phyloP scores from a whole-genome alignment of 1,140 invertebrate genomes.

The Leptonema lineaticorne region DNA sequence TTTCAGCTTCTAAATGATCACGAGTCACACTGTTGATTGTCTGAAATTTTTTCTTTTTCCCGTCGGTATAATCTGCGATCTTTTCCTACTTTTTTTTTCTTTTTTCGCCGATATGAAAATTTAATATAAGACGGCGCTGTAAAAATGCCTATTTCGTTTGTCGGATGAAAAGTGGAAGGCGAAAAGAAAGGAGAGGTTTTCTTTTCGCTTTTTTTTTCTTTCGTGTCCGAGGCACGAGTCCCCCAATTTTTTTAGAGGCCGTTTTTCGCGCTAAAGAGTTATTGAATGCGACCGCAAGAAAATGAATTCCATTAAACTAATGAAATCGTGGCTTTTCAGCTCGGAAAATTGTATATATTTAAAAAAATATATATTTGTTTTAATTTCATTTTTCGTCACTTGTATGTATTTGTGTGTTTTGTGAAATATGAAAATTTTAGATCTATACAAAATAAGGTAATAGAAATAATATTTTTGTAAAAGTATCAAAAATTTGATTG shows the following conservation, averaged over 20 bases:
- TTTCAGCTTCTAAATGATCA: too few relatives aligned
- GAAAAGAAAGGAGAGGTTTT: constrained; percentile 10
- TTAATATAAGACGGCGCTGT: not conserved
- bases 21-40: too few relatives aligned
- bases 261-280: constrained; percentile 10
- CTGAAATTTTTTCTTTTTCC: too few relatives aligned
- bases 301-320: constrained; percentile 32
- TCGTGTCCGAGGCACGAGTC: too few relatives aligned
- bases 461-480: too few relatives aligned
- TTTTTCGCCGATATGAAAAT: constrained; percentile 1
- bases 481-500: too few relatives aligned
- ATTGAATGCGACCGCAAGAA: constrained; percentile 26
- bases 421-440: not conserved
- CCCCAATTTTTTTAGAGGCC: too few relatives aligned
- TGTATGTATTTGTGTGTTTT: not conserved
- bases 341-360: not conserved
- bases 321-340: constrained; percentile 13
- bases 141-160: not conserved
- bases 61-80: too few relatives aligned
- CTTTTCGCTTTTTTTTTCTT: not conserved
- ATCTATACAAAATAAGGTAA: not conserved
- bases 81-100: not conserved
- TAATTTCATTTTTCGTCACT: not conserved
- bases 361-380: not conserved
- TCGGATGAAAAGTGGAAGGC: too few relatives aligned